Evolutionary conservation across 2,113 vertebrate genomes (phyloP).

Genomic region (Patagioenas fasciata): DNA sequence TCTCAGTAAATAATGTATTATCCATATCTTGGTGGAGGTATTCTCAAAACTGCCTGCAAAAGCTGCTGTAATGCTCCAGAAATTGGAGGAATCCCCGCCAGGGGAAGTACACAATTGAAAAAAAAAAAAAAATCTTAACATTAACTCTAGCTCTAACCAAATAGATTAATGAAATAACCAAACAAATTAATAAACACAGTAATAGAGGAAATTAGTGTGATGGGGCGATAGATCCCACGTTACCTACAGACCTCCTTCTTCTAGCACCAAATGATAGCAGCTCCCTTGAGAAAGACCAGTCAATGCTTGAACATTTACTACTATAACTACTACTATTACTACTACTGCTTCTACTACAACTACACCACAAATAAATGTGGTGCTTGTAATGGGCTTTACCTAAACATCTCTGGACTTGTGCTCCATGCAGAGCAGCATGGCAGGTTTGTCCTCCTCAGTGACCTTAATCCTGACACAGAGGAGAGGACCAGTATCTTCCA

Average conservation of each 20-base stretch:
- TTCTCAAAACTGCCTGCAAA: slow-evolving; percentile 19
- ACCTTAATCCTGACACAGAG: not conserved
- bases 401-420: not conserved
- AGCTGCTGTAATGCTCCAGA: not conserved
- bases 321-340: not conserved
- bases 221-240: not conserved
- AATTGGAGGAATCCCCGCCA: not conserved
- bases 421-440: not conserved
- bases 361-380: not conserved
- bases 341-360: not conserved
- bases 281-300: not conserved
- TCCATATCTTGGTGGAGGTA: not conserved
- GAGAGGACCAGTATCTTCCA: not conserved
- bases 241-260: not conserved
- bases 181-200: not conserved
- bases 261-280: not conserved
- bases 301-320: not conserved
- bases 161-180: not conserved
- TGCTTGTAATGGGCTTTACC: not conserved
- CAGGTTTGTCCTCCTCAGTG: not conserved
- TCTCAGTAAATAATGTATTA: not conserved
- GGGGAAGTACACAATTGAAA: not conserved
- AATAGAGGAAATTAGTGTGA: not conserved
- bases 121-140: not conserved
- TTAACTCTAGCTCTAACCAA: not conserved